Percentiles rank a stretch among this genome's conserved stretches.
Conservation (phyloP, 2,113 vertebrate genomes). For the Leucoraja erinaceus region DNA sequence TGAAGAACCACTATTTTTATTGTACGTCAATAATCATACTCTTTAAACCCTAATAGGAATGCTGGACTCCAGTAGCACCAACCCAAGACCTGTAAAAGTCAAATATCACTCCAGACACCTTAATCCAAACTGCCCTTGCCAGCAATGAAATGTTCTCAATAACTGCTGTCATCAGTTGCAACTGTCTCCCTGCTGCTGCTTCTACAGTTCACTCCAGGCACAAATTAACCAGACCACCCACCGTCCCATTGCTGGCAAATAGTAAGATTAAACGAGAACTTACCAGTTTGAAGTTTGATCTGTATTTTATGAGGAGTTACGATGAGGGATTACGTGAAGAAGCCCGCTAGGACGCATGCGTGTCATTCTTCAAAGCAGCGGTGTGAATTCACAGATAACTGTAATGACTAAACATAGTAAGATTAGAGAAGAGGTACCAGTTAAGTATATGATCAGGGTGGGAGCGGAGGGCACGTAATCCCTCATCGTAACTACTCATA, state of each 20-base stretch:
- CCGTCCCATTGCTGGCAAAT: not conserved
- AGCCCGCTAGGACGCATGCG: no score
- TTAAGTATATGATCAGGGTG: no score
- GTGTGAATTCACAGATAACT: no score
- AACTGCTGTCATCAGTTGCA: not conserved
- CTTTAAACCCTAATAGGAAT: not conserved
- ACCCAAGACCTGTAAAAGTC: not conserved
- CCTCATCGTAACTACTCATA: no score
- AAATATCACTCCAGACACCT: not conserved
- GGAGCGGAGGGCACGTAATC: no score
- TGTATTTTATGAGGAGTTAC: no score
- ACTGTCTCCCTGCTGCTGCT: not conserved
- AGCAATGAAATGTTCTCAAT: not conserved
- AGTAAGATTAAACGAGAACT: no score
- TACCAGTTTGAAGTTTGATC: no score
- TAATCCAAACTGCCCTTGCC: not conserved
- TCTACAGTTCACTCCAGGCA: not conserved
- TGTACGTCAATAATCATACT: not conserved
- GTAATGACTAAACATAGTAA: no score
- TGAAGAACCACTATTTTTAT: not conserved
- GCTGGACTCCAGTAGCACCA: not conserved
- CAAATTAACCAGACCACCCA: not conserved
- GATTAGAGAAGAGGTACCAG: no score
- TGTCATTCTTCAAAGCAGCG: no score
- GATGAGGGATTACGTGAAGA: no score